Percentiles rank a stretch among this genome's conserved stretches.
Conservation (phyloP, 23 tunicate species). For the Ascidia mentula region DNA sequence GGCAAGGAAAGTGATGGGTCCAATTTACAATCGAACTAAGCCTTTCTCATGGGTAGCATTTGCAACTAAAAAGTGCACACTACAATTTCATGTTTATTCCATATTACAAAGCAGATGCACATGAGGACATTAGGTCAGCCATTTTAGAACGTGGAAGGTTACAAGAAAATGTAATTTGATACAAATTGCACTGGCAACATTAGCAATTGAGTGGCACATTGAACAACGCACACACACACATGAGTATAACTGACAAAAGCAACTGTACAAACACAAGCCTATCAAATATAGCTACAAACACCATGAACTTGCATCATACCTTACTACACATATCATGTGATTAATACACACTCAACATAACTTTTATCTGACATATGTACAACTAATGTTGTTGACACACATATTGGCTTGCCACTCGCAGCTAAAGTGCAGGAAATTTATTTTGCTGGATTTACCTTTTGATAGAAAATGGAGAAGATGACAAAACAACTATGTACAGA, state of each 20-base stretch:
- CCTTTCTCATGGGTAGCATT: no score
- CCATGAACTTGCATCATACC: background rate
- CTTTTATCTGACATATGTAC: no score
- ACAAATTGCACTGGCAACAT: background rate
- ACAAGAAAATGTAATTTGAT: background rate
- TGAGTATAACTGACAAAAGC: background rate
- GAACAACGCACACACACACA: background rate
- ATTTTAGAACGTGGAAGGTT: background rate
- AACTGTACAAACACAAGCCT: background rate
- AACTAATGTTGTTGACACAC: no score
- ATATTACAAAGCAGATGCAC: background rate
- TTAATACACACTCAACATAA: no score
- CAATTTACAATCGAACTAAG: no score
- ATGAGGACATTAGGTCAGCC: background rate
- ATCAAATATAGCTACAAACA: background rate
- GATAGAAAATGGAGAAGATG: no score
- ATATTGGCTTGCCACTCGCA: no score
- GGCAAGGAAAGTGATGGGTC: no score
- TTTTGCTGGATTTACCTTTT: no score
- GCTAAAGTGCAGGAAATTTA: constrained; percentile 7
- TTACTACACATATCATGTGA: no score
- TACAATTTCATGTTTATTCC: no score
- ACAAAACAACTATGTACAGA: background rate
- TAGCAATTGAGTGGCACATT: background rate
- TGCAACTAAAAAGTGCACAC: no score